phyloP scores from a whole-genome alignment of 2,888 invertebrate species.

The Aromia moschata region DNA sequence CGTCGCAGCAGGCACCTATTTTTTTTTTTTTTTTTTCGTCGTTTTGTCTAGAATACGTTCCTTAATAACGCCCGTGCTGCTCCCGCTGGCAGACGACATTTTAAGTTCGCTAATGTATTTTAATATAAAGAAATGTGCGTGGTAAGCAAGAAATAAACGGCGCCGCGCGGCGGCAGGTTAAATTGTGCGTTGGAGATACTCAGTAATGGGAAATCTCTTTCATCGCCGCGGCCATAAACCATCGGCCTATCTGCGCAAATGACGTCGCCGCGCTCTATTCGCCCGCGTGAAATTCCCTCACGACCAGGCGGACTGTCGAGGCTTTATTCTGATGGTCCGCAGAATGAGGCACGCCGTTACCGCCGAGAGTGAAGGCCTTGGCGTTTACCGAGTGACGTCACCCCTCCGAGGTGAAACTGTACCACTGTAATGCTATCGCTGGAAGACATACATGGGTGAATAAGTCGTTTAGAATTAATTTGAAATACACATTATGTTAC shows the following conservation, averaged over 20 bases:
- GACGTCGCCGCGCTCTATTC: conserved; percentile 31
- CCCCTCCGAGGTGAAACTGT: too few relatives aligned
- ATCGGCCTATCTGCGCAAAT: conserved; percentile 53
- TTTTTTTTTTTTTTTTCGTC: too few relatives aligned
- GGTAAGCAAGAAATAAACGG: conserved; percentile 49
- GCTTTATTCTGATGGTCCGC: too few relatives aligned
- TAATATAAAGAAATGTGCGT: conserved; percentile 45
- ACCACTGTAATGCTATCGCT: too few relatives aligned
- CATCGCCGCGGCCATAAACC: conserved; percentile 52
- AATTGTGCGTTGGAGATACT: conserved; percentile 54
- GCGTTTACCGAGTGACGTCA: too few relatives aligned
- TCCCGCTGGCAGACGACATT: conserved; percentile 25
- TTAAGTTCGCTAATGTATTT: conserved; percentile 37
- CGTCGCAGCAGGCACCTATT: too few relatives aligned
- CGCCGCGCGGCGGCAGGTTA: conserved; percentile 48
- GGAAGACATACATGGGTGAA: too few relatives aligned
- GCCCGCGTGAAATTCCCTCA: not conserved
- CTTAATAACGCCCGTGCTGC: conserved; percentile 26
- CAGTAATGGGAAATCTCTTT: conserved; percentile 50
- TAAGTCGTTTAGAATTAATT: too few relatives aligned
- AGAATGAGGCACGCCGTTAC: too few relatives aligned
- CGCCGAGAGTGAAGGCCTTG: too few relatives aligned
- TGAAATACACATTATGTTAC: too few relatives aligned
- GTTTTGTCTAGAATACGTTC: conserved; percentile 19
- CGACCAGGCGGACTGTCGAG: not conserved